These are phyloP conservation scores for Lumbricus terrestris DNA, from an alignment of 2,888 invertebrate species.

Conservation along the genomic window DNA sequence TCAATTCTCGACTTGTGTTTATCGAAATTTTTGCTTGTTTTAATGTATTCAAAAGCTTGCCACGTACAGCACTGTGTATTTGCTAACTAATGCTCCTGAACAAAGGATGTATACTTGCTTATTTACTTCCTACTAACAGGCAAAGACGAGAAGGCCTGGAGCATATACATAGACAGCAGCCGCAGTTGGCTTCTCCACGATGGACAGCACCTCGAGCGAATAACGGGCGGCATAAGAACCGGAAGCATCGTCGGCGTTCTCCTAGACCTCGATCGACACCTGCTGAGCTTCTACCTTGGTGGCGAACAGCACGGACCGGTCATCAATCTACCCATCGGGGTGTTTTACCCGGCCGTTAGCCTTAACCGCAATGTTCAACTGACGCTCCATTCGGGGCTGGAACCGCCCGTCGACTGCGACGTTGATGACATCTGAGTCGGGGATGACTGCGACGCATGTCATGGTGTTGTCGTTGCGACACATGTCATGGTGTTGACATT, in stretches of 20 bases:
- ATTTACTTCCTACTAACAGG: slow-evolving; percentile 66
- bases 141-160: slow-evolving; percentile 96
- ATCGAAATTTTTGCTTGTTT: no score
- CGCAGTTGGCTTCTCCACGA: slow-evolving; percentile 98
- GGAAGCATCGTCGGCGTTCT: slow-evolving; percentile 87
- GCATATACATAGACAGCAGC: slow-evolving; percentile 91
- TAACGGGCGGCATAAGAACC: slow-evolving; percentile 80
- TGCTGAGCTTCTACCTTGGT: slow-evolving; percentile 88
- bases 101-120: not conserved
- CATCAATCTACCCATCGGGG: slow-evolving; percentile 67
- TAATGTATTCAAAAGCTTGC: no score
- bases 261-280: slow-evolving; percentile 84
- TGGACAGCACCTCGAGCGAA: slow-evolving; percentile 86
- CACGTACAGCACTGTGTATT: no score
- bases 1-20: no score
- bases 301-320: slow-evolving; percentile 84
- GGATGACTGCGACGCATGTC: not conserved
- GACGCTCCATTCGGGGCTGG: slow-evolving; percentile 87
- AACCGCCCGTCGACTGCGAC: slow-evolving; percentile 68
- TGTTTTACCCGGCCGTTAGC: slow-evolving; percentile 97
- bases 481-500: not conserved
- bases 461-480: no score
- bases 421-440: slow-evolving; percentile 8
- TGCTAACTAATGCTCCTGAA: not conserved
- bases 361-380: slow-evolving; percentile 92